Evolutionary conservation across 30 jellyfish, hydroid and myxozoan genomes (phyloP).

Genomic region (Aurelia aurita): DNA sequence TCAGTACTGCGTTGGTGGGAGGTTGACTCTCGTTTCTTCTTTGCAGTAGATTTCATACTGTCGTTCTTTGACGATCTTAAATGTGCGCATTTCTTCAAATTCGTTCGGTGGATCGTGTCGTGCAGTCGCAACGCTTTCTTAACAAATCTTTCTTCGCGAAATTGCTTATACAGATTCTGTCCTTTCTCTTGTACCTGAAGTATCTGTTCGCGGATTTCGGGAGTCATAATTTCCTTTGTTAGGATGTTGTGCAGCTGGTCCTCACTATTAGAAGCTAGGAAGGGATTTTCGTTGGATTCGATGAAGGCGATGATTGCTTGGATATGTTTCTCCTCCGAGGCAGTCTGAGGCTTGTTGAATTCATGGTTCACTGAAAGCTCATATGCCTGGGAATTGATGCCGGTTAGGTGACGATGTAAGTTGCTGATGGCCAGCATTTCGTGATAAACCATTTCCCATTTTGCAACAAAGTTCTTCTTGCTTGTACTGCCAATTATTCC

Average conservation of each 20-base stretch:
- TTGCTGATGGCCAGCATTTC: constrained; percentile 41
- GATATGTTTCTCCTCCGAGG: too few relatives aligned
- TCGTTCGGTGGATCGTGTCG: constrained; percentile 6
- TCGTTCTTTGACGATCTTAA: too few relatives aligned
- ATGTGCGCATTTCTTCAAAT: too few relatives aligned
- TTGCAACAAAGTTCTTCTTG: constrained; percentile 32
- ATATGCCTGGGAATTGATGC: too few relatives aligned
- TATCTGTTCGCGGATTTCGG: neutral
- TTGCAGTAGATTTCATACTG: too few relatives aligned
- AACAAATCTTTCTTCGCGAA: constrained; percentile 15
- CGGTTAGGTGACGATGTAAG: neutral
- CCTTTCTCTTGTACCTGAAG: constrained; percentile 13
- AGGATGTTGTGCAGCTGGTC: constrained; percentile 16
- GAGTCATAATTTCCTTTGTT: neutral
- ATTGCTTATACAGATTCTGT: neutral
- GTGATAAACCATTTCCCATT: constrained; percentile 54
- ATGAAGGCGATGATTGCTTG: too few relatives aligned
- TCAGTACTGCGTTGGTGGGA: too few relatives aligned
- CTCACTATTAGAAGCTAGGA: constrained; percentile 4
- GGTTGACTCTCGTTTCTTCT: too few relatives aligned
- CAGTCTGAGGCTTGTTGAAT: too few relatives aligned
- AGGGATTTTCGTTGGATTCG: neutral
- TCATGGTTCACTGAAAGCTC: too few relatives aligned
- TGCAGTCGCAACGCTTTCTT: constrained; percentile 17
- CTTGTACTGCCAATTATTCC: constrained; percentile 49